These are phyloP conservation scores for Erannis defoliaria DNA, from an alignment of 2,888 invertebrate genomes.

Conservation along the genomic window DNA sequence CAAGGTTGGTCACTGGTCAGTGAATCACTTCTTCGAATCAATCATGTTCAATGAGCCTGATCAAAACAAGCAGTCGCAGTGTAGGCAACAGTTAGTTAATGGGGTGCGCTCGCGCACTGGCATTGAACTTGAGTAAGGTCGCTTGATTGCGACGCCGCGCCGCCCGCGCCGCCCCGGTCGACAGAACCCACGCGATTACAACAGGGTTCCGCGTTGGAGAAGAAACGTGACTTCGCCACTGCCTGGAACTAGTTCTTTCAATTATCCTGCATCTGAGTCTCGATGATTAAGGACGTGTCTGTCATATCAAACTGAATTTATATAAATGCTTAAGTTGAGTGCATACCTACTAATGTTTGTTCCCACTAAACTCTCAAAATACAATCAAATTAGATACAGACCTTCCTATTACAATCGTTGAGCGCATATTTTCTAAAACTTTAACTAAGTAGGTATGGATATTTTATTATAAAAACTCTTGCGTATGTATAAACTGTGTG, in stretches of 20 bases:
- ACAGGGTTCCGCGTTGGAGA: slow-evolving; percentile 34
- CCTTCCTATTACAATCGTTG: too few relatives aligned
- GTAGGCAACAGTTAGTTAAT: slow-evolving; percentile 2
- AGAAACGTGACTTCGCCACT: slow-evolving; percentile 8
- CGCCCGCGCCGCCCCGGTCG: not conserved
- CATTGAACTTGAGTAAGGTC: slow-evolving; percentile 49
- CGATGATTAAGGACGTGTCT: too few relatives aligned
- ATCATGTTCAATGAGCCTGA: slow-evolving; percentile 16
- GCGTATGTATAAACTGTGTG: too few relatives aligned
- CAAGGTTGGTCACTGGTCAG: not conserved
- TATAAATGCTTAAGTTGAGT: too few relatives aligned
- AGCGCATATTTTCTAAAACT: too few relatives aligned
- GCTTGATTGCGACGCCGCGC: slow-evolving; percentile 36
- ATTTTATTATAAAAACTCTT: too few relatives aligned
- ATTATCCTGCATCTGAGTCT: too few relatives aligned
- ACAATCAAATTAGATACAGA: too few relatives aligned
- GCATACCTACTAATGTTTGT: too few relatives aligned
- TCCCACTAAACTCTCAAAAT: too few relatives aligned
- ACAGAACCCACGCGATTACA: slow-evolving; percentile 14
- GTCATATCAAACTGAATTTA: too few relatives aligned
- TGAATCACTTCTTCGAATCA: slow-evolving; percentile 40
- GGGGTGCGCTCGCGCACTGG: slow-evolving; percentile 35
- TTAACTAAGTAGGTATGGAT: too few relatives aligned
- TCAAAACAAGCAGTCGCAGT: slow-evolving; percentile 11
- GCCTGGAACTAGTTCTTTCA: not conserved